Evolutionary conservation across 2,888 invertebrate genomes (phyloP).

Genomic region (Dorcus parallelipipedus): DNA sequence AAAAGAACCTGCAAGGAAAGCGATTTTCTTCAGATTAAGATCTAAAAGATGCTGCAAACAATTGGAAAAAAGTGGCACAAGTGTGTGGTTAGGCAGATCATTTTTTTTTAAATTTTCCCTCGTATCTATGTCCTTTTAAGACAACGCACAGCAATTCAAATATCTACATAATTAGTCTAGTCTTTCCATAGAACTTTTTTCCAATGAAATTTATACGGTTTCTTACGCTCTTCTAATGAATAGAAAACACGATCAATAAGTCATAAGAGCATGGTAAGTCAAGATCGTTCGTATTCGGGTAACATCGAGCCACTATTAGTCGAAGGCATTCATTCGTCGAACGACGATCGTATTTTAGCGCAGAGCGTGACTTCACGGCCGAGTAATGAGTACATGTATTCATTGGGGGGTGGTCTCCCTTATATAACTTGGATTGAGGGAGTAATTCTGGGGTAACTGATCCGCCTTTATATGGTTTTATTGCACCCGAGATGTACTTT

Average conservation of each 20-base stretch:
- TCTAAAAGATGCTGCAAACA: too few relatives aligned
- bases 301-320: not conserved
- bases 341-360: slow-evolving; percentile 7
- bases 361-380: slow-evolving; percentile 40
- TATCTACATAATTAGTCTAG: too few relatives aligned
- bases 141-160: not conserved
- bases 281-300: slow-evolving; percentile 8
- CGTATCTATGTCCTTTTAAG: too few relatives aligned
- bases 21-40: too few relatives aligned
- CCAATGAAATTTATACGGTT: slow-evolving; percentile 25
- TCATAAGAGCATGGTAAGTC: slow-evolving; percentile 14
- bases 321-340: not conserved
- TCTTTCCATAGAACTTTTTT: too few relatives aligned
- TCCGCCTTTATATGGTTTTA: slow-evolving; percentile 47
- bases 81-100: too few relatives aligned
- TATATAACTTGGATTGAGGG: slow-evolving; percentile 36
- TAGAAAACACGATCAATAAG: slow-evolving; percentile 33
- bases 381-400: slow-evolving; percentile 47
- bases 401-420: slow-evolving; percentile 44
- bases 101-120: too few relatives aligned
- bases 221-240: slow-evolving; percentile 23
- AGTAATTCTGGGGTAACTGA: slow-evolving; percentile 37
- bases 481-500: slow-evolving; percentile 45
- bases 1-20: too few relatives aligned
- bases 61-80: too few relatives aligned